Base-by-base conservation (phyloP, 1,140 invertebrate species). In the Macrocentrus cingulum region DNA sequence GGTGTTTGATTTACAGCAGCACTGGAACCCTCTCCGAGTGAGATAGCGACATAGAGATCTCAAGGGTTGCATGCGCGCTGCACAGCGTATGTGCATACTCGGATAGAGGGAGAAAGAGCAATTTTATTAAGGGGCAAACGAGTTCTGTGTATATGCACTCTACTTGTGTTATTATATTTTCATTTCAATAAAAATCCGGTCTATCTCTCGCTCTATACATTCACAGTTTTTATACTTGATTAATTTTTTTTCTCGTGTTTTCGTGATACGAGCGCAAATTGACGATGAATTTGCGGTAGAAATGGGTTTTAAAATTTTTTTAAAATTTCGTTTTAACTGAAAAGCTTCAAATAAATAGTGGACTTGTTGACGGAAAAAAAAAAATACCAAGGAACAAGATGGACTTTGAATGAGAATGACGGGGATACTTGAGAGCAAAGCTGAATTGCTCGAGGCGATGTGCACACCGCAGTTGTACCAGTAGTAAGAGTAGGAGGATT, bases 1-100 rank as follows among this genome's bases (percentile, higher is more conserved):
- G 68, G 67, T 65, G 67, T 73, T 76, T 79, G 77, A 79, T 78
- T 78, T 80, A 80, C 70, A 66, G 63, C 22, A 49, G 53, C 60
- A 58, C 59, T 68, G 67, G 65, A 74, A 75, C 67, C 64, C 66
- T 56, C 37, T 9, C 49, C 37, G 42, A 57, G 25, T 59, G 54
- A 56, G 57, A 52, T 42, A 51, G 56, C 32, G 50, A 56, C 18
- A 54, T 25, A 1, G 19, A 41, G 55, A 56, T 46, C 48, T 23
- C 48, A 34, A 56, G 49, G 23, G 48, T 56, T 54, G 59, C 34
- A 29, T 46, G 45, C 54, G 37, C 23, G 55, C 16, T 39, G 11
- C 13, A 32, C 25, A 37, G 25, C 20, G 23, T 25, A 13, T 23
- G n/a, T 49, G n/a, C 11, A 1, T 20, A 37, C 48, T 23, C 48